Evolutionary conservation across 1,140 invertebrate genomes (phyloP), one percentile per base, ranked within the genome.

Genomic region (Drosophila albomicans): DNA sequence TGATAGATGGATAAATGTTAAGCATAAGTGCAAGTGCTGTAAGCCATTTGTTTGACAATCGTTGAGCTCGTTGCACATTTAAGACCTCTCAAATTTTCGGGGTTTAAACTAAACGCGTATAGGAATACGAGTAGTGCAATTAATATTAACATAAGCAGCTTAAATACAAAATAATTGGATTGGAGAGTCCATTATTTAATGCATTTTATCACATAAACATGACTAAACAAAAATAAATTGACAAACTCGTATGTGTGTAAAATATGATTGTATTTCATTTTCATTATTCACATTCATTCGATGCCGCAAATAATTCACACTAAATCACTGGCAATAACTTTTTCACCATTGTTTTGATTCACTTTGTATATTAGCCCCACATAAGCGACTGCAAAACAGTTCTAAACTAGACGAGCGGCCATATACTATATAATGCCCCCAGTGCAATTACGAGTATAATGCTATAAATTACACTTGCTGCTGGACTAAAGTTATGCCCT

Each of bases 391-490:
- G 35, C 75, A 38, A 20, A 72, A 65, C 62, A 66, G 76, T 78
- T 69, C 66, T 45, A 62, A 81, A 81, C 79, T 74, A 54, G 56
- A 67, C 57, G 56, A 71, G 52, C 16, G 58, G n/a, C 67, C 81
- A 84, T 84, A 63, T 57, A 84, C 20, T 82, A 82, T 32, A 32
- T 6, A 32, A 77, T 65, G 77, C 49, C 38, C 20, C 25, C 68
- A 59, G 71, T 59, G 45, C 30, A 54, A 73, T 46, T 73, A 52
- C 28, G 8, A 41, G 38, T 41, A 10, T 32, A 32, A 73, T 57
- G 76, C 72, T 25, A 82, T 86, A 86, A 86, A 86, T 86, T 79
- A 86, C 84, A 72, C 73, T 74, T 52, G 78, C 72, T 66, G 61
- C 52, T 52, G 57, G 46, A 71, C 72, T 76, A 87, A 88, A 88